Conservation (phyloP, 2,797 vertebrate species). For the Hydrocynus forskahlii region DNA sequence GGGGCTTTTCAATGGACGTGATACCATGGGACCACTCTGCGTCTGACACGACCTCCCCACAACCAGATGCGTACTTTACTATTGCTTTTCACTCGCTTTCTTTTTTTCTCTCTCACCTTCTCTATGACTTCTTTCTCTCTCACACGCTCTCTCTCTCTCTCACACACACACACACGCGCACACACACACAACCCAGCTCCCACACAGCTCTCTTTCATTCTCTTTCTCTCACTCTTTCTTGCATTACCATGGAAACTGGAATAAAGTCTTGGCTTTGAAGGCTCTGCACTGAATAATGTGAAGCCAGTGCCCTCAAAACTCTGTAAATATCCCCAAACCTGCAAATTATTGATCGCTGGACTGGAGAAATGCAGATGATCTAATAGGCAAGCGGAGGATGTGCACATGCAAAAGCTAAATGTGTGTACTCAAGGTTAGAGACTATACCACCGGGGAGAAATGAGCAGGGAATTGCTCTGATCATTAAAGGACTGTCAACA, state of each 20-base stretch:
- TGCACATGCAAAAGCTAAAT: constrained; percentile 31
- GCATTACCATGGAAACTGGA: constrained; percentile 61
- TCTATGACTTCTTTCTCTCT: constrained; percentile 37
- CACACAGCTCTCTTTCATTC: constrained; percentile 35
- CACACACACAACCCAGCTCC: constrained; percentile 16
- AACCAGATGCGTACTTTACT: background rate
- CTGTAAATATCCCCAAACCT: constrained; percentile 49
- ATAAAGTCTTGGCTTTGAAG: constrained; percentile 45
- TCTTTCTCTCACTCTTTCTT: constrained; percentile 24
- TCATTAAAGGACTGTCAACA: constrained; percentile 36
- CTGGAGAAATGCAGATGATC: constrained; percentile 20
- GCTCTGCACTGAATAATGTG: constrained; percentile 45
- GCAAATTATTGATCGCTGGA: constrained; percentile 44
- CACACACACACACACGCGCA: constrained; percentile 7
- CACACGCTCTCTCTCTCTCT: background rate
- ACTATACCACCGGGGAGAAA: constrained; percentile 14
- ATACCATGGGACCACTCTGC: constrained; percentile 23
- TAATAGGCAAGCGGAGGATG: constrained; percentile 24
- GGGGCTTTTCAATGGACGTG: constrained; percentile 40
- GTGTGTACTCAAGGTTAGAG: constrained; percentile 33
- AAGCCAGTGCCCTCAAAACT: constrained; percentile 39
- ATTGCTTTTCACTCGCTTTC: constrained; percentile 7
- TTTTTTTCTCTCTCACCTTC: constrained; percentile 34
- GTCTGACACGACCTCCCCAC: constrained; percentile 34
- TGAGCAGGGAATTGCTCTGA: constrained; percentile 14